Evolutionary conservation across 2,888 invertebrate genomes (phyloP).

Genomic region (Tryphoninae sp.): DNA sequence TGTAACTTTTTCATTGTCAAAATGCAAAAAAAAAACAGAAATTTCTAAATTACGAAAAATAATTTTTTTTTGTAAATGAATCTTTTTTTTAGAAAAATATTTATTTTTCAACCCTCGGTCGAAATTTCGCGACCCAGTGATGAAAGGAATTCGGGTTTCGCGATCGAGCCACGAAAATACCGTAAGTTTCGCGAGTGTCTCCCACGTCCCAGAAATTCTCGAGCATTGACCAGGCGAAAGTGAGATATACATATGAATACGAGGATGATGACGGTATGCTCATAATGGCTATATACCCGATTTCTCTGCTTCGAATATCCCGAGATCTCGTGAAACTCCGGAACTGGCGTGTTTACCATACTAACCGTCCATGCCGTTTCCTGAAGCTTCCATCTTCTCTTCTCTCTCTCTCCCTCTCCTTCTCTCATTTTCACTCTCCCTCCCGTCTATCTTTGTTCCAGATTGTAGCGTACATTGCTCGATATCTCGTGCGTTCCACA

Average conservation of each 20-base stretch:
- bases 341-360: not conserved
- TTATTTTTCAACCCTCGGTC: no score
- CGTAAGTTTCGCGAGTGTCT: no score
- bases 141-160: no score
- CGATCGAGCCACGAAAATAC: no score
- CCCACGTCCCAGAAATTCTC: not conserved
- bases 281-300: not conserved
- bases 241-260: not conserved
- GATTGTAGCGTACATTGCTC: conserved; percentile 26
- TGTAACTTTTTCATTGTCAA: no score
- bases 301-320: conserved; percentile 23
- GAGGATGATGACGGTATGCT: conserved; percentile 13
- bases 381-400: conserved; percentile 5
- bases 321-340: not conserved
- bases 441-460: not conserved
- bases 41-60: no score
- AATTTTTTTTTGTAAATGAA: no score
- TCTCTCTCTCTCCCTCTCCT: not conserved
- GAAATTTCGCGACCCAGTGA: no score
- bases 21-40: no score
- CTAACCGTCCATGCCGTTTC: not conserved
- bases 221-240: not conserved
- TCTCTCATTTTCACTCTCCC: not conserved
- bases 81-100: no score
- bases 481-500: conserved; percentile 53